Base-by-base conservation (phyloP, 2,888 invertebrate genomes). In the Lathronympha strigana region DNA sequence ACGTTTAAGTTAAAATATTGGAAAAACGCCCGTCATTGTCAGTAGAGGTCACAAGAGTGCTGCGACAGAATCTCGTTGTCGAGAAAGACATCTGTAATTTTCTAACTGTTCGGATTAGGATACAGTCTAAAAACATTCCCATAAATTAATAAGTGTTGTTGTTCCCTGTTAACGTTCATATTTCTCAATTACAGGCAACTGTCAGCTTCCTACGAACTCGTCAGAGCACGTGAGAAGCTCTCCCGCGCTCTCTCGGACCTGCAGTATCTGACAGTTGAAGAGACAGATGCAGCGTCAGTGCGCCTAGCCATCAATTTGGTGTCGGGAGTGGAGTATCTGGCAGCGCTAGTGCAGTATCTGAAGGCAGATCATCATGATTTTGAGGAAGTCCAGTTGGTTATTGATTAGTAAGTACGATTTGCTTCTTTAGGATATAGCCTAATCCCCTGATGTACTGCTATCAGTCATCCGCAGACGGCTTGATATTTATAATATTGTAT, bases 171-270 rank as follows among this genome's bases (percentile, higher is more conserved):
- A 45, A 38, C 45, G 43, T 53, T 36, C 15, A 21, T 50, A 25
- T n/a, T 9, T 38, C 19, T 47, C 28, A 19, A 72, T 83, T 82
- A 25, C 83, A 91, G 91, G 53, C 83, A 83, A 68, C 70, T 90
- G n/a, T 81, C 83, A 38, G 81, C 86, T 0, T 82, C 81, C 55
- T 81, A 82, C 50, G 86, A 86, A 50, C 72, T 87, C 1, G 75
- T 90, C 3, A 82, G 81, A 51, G 74, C 84, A 0, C 77, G 82
- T 67, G 90, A 92, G 67, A 78, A 84, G 58, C 66, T 86, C 3
- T 58, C 67, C 33, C 21, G 58, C 3, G 63, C 67, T 2, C 36
- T 60, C 28, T 9, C 28, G 2, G 47, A 61, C n/a, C 38, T 61
- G 31, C 54, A 61, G 23, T 49, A 49, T 47, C 36, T 66, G 38